Evolutionary conservation across 2,113 vertebrate genomes (phyloP).

Genomic region (Zapus hudsonius): DNA sequence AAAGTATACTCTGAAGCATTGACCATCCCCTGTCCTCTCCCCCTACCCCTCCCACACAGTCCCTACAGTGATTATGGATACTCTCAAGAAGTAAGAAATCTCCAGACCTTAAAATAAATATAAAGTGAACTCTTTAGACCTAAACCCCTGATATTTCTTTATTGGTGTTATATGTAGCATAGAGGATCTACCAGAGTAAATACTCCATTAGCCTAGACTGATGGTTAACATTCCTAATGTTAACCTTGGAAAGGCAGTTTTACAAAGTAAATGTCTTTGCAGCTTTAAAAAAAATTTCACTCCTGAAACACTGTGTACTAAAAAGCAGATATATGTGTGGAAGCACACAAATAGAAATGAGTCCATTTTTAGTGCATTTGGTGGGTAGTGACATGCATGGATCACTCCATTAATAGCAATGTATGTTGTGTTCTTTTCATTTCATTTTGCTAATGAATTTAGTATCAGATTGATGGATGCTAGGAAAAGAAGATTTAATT

Average conservation of each 20-base stretch:
- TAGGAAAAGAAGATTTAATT: slow-evolving; percentile 52
- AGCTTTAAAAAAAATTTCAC: slow-evolving; percentile 44
- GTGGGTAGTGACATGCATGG: slow-evolving; percentile 59
- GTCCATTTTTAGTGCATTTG: slow-evolving; percentile 67
- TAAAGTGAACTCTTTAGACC: background rate
- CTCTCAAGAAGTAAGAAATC: background rate
- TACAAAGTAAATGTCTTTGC: slow-evolving; percentile 41
- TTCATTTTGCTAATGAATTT: slow-evolving; percentile 69
- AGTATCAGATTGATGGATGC: slow-evolving; percentile 56
- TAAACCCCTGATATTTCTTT: slow-evolving; percentile 10
- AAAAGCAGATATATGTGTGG: slow-evolving; percentile 60
- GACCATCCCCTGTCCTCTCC: no score
- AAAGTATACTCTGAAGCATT: no score
- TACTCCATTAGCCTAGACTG: slow-evolving; percentile 2
- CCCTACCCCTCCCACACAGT: no score
- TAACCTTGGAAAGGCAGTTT: slow-evolving; percentile 7
- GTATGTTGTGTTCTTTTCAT: slow-evolving; percentile 69
- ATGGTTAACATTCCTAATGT: slow-evolving; percentile 9
- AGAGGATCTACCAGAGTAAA: background rate
- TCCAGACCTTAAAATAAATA: background rate
- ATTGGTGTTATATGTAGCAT: slow-evolving; percentile 1
- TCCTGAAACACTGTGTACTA: slow-evolving; percentile 42
- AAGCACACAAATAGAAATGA: slow-evolving; percentile 50
- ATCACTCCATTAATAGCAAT: slow-evolving; percentile 70
- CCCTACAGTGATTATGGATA: no score